Conservation (phyloP, 2,888 invertebrate genomes). For the Odontomyia ornata region DNA sequence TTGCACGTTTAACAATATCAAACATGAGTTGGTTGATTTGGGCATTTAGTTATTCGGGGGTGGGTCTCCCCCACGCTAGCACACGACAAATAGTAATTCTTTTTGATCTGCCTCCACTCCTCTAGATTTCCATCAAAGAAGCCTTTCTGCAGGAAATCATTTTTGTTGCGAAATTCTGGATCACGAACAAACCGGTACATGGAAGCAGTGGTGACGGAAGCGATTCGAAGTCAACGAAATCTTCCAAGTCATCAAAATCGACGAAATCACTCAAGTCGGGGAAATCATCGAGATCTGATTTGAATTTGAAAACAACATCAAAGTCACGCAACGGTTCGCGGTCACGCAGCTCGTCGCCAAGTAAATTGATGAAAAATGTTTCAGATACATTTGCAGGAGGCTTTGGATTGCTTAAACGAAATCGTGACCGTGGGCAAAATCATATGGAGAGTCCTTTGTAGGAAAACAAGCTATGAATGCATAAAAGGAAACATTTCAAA, state of each 20-base stretch:
- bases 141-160: constrained; percentile 76
- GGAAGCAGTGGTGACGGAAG: constrained; percentile 49
- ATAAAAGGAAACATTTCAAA: too few species aligned
- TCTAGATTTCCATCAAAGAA: constrained; percentile 73
- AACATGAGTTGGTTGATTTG: too few species aligned
- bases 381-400: constrained; percentile 3
- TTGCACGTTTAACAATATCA: too few species aligned
- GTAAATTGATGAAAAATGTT: constrained; percentile 27
- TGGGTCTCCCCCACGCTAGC: too few species aligned
- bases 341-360: constrained; percentile 23
- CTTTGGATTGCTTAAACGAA: constrained; percentile 24
- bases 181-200: constrained; percentile 75
- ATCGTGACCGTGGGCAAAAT: constrained; percentile 10
- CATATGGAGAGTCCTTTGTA: constrained; percentile 33
- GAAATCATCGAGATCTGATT: constrained; percentile 35
- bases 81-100: too few species aligned
- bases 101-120: too few species aligned
- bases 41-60: too few species aligned
- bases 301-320: constrained; percentile 7
- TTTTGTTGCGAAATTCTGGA: constrained; percentile 79
- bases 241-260: constrained; percentile 23
- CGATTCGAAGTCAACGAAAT: constrained; percentile 25
- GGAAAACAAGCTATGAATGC: too few species aligned
- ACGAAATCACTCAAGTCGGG: constrained; percentile 12
- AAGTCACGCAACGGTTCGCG: constrained; percentile 3